A percentile compares a stretch with the other conserved stretches of the same genome.
Conservation (phyloP, 2,797 vertebrate genomes). For the Echiichthys vipera region DNA sequence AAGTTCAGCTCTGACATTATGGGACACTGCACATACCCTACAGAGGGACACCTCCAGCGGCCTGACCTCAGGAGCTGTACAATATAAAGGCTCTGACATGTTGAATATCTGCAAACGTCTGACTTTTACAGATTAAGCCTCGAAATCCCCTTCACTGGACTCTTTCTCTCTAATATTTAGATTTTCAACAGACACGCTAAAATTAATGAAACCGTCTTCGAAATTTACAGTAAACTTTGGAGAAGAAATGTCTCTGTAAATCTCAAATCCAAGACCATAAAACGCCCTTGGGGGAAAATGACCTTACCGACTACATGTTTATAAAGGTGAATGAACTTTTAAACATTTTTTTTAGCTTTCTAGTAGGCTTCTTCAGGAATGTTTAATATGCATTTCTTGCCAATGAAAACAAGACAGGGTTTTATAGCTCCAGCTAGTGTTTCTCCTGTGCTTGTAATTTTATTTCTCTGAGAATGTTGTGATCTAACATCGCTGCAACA, state of each 20-base stretch:
- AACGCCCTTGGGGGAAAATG: constrained; percentile 1
- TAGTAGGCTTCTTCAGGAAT: constrained; percentile 26
- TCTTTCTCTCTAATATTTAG: constrained; percentile 53
- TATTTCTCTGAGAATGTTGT: constrained; percentile 19
- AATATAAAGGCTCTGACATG: constrained; percentile 63
- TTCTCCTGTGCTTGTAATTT: constrained; percentile 28
- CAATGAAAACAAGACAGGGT: constrained; percentile 40
- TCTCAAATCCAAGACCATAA: constrained; percentile 20
- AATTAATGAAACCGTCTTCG: constrained; percentile 42
- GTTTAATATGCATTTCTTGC: constrained; percentile 35
- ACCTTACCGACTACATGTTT: constrained; percentile 19
- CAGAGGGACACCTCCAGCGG: constrained; percentile 50
- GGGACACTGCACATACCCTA: constrained; percentile 53
- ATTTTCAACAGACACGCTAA: constrained; percentile 50
- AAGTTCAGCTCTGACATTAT: constrained; percentile 59
- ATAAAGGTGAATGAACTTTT: constrained; percentile 53
- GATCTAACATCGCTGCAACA: constrained; percentile 12
- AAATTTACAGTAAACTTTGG: constrained; percentile 39
- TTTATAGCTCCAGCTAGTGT: constrained; percentile 28
- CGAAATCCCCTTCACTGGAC: constrained; percentile 34
- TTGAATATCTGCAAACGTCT: constrained; percentile 42
- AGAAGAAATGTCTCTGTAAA: constrained; percentile 29
- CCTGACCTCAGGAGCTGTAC: constrained; percentile 47
- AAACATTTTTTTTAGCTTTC: constrained; percentile 35
- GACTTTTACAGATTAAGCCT: constrained; percentile 42